These are phyloP conservation scores for Chionomys nivalis DNA, from an alignment of 2,113 vertebrate species.

Conservation along the genomic window DNA sequence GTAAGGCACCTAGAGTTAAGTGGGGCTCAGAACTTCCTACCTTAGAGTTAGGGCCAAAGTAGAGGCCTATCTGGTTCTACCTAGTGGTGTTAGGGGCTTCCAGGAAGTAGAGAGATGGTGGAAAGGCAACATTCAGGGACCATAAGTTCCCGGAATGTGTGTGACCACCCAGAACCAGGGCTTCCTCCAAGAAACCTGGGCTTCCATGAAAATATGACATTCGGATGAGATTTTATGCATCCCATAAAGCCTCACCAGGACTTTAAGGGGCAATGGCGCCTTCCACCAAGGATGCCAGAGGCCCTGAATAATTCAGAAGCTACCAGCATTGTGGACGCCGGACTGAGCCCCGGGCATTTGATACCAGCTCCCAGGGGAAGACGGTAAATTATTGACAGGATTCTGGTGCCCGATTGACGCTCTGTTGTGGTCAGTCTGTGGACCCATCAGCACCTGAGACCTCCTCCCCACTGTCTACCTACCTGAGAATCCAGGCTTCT, in stretches of 20 bases:
- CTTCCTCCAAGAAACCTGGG: background rate
- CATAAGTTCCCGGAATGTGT: background rate
- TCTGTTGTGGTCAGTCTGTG: conserved; percentile 35
- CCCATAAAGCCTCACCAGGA: background rate
- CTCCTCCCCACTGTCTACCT: background rate
- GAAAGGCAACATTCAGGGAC: background rate
- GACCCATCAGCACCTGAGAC: background rate
- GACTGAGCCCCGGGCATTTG: background rate
- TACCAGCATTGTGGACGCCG: conserved; percentile 24
- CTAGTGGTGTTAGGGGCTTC: background rate
- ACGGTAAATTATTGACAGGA: conserved; percentile 76
- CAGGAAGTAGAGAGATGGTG: background rate
- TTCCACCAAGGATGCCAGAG: background rate
- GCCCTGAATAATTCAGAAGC: conserved; percentile 74
- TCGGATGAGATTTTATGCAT: background rate
- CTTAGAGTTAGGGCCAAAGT: background rate
- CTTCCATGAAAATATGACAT: background rate
- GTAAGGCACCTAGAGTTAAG: background rate
- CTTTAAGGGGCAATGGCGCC: background rate
- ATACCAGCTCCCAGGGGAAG: conserved; percentile 66
- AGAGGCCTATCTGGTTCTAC: background rate
- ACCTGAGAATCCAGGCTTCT: background rate
- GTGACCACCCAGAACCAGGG: background rate
- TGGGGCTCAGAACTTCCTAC: background rate
- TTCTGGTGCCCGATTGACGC: conserved; percentile 43